Base-by-base conservation (phyloP, 2,888 invertebrate genomes). In the Ophioninae sp. region DNA sequence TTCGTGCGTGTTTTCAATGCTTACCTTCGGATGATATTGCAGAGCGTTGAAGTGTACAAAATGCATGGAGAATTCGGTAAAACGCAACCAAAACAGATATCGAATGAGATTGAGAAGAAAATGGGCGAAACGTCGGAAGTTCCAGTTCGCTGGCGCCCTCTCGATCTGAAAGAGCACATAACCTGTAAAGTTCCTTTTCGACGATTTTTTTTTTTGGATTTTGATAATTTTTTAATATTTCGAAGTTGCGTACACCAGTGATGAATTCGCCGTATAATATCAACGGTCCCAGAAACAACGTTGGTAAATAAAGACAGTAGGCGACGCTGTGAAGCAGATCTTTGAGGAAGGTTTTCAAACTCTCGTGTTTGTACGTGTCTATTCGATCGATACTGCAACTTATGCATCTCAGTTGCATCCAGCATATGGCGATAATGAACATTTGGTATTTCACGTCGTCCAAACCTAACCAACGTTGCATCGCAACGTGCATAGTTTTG, bases 221-320 rank as follows among this genome's bases (percentile, higher is more conserved):
- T 44, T 0, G 20, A 17, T n/a, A 22, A 17, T n/a, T 41, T 71
- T 68, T 22, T 5, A 59, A 20, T 6, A 51, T 17, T 10, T 13
- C 9, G 22, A 17, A 13, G 41, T 22, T 76, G 88, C 91, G 89
- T 90, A 94, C 94, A 86, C 94, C 93, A 61, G 89, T 85, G 41
- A 92, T 93, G 93, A 96, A 98, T 81, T 96, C 95, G 86, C 95
- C 94, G 93, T 96, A 98, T 8, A 96, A 93, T 87, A 98, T 94
- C 78, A 98, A 94, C n/a, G 98, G 98, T 22, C 98, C 98, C 87
- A 95, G 94, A 88, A 96, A 96, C 82, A 97, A 93, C n/a, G 96
- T 94, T 23, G 98, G 98, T 75, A 97, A 94, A 92, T 98, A 98
- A 72, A 98, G 94, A 81, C 95, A 95, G 92, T 98, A 98, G 23